Base-by-base conservation (phyloP, 1,140 invertebrate genomes). In the Meteorus sp. region DNA sequence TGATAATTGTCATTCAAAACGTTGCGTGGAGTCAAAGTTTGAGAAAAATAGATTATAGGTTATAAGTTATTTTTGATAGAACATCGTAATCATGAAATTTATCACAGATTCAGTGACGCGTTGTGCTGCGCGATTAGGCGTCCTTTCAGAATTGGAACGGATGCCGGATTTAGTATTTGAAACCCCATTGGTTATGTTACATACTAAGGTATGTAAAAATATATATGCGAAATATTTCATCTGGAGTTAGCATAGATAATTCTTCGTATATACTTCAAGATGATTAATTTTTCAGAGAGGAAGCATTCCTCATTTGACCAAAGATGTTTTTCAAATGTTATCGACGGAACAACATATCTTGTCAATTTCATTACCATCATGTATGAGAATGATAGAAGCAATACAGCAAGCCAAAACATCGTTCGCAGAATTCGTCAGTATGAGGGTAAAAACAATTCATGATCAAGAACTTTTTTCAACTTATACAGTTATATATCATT, bases 221-320 rank as follows among this genome's bases (percentile, higher is more conserved):
- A 37, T 60, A 45, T 51, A 55, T 50, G 15, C 19, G 25, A 8
- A 43, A 39, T 50, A 50, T 22, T n/a, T n/a, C n/a, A n/a, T n/a
- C n/a, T n/a, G n/a, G n/a, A n/a, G n/a, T n/a, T n/a, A n/a, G n/a
- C n/a, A n/a, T n/a, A n/a, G 22, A 56, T 6, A 25, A 60, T 54
- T 22, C 19, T 6, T 7, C 8, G 5, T 31, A 17, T 33, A 15
- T 43, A 20, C 13, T 52, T 23, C 20, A 22, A 44, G 1, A 27
- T 39, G 29, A 27, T 53, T 11, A 9, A 15, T 52, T 61, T 60
- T 71, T 35, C 60, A 88, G 84, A 77, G 79, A 53, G 87, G 86
- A 7, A 83, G 84, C 63, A 77, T 88, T 53, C 87, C 87, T 1
- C 85, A 88, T 71, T 73, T 89, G 7, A 85, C 83, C 1, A 82